Evolutionary conservation across 2,113 vertebrate genomes (phyloP).

Genomic region (Hyperoodon ampullatus): DNA sequence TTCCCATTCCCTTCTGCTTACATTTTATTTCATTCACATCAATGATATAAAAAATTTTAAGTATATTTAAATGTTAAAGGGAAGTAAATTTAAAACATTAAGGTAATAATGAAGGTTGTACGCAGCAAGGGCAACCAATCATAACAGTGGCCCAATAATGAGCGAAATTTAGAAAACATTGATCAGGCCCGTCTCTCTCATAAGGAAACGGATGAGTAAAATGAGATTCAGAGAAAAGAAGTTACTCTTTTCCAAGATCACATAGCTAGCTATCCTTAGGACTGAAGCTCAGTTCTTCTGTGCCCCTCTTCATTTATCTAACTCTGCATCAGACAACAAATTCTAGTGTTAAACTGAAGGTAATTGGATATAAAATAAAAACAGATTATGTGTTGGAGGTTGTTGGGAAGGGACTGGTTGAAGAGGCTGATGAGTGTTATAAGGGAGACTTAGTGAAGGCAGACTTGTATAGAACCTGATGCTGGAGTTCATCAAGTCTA

Average conservation of each 20-base stretch:
- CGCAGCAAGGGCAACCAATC: not conserved
- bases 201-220: not conserved
- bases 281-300: not conserved
- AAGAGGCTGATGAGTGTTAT: not conserved
- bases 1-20: not conserved
- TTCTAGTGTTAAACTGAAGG: not conserved
- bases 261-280: not conserved
- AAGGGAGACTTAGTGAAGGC: not conserved
- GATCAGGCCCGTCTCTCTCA: not conserved
- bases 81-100: not conserved
- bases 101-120: not conserved
- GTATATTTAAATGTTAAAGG: constrained; percentile 12
- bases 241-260: not conserved
- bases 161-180: not conserved
- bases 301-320: not conserved
- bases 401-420: not conserved
- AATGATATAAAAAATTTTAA: not conserved
- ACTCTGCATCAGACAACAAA: not conserved
- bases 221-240: not conserved
- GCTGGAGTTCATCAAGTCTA: not conserved
- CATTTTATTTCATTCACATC: not conserved
- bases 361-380: not conserved
- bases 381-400: not conserved
- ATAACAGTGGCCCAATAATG: not conserved
- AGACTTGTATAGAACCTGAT: not conserved